Evolutionary conservation across 2,113 vertebrate genomes (phyloP).

Genomic region (Rhinichthys klamathensis): DNA sequence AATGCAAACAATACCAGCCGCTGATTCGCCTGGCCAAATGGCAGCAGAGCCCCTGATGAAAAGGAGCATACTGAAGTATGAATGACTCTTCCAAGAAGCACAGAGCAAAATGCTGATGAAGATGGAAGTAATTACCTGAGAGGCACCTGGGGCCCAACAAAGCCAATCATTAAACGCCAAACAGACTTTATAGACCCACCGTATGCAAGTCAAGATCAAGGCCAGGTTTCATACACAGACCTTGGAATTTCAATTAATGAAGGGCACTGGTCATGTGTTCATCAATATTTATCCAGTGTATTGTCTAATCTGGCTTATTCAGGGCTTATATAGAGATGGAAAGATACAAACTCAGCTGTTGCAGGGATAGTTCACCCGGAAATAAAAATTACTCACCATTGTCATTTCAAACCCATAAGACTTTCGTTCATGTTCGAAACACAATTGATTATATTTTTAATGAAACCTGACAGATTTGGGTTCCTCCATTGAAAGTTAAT

Average conservation of each 20-base stretch:
- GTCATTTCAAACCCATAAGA: not conserved
- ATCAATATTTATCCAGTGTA: not conserved
- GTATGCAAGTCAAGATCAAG: slow-evolving; percentile 36
- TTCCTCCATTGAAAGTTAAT: not conserved
- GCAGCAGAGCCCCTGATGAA: not conserved
- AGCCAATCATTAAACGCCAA: slow-evolving; percentile 54
- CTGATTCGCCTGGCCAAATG: not conserved
- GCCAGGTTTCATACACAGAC: slow-evolving; percentile 7
- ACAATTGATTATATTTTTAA: not conserved
- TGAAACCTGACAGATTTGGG: not conserved
- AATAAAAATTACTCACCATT: not conserved
- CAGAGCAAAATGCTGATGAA: slow-evolving; percentile 45
- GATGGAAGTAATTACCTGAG: slow-evolving; percentile 69
- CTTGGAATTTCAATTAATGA: slow-evolving; percentile 49
- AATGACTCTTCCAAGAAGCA: slow-evolving; percentile 20
- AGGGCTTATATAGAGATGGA: not conserved
- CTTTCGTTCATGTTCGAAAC: not conserved
- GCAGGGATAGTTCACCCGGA: not conserved
- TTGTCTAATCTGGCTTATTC: too few species aligned
- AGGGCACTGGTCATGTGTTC: slow-evolving; percentile 12
- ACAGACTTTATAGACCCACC: slow-evolving; percentile 38
- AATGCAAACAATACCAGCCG: not conserved
- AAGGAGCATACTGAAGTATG: not conserved
- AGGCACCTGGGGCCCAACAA: slow-evolving; percentile 59
- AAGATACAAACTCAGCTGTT: not conserved